A percentile compares a stretch with the other conserved stretches of the same genome.
These are phyloP conservation scores for Hypomecis punctinalis DNA, from an alignment of 2,888 invertebrate genomes.

Conservation along the genomic window DNA sequence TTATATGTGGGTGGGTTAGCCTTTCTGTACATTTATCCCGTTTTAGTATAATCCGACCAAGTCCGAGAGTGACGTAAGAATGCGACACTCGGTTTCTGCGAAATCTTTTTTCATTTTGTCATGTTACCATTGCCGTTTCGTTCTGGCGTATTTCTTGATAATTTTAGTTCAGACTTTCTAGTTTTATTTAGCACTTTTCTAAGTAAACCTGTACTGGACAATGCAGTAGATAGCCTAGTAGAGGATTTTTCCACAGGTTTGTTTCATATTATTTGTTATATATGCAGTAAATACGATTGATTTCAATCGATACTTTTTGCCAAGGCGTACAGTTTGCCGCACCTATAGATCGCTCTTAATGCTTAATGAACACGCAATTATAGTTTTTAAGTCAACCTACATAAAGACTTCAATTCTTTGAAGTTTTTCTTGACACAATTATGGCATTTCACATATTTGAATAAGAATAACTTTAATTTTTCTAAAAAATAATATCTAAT, in stretches of 20 bases:
- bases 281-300: conserved; percentile 34
- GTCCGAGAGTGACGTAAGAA: conserved; percentile 69
- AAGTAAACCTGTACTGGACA: conserved; percentile 52
- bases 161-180: conserved; percentile 56
- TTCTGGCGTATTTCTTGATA: conserved; percentile 57
- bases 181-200: conserved; percentile 59
- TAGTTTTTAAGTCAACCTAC: neutral
- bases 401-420: conserved; percentile 32
- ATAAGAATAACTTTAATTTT: neutral
- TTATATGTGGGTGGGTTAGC: conserved; percentile 80
- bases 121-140: conserved; percentile 63
- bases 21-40: conserved; percentile 59
- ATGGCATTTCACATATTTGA: conserved; percentile 6
- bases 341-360: conserved; percentile 35
- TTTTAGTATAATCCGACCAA: conserved; percentile 70
- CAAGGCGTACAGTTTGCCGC: conserved; percentile 38
- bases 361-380: conserved; percentile 31
- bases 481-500: neutral
- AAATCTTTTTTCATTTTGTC: conserved; percentile 58
- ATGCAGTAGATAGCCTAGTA: neutral
- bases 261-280: conserved; percentile 2
- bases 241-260: conserved; percentile 8
- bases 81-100: conserved; percentile 58
- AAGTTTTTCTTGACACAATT: conserved; percentile 29
- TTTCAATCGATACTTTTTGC: conserved; percentile 39